Evolutionary conservation across 2,888 invertebrate genomes (phyloP).

Genomic region (Polyommatus icarus): DNA sequence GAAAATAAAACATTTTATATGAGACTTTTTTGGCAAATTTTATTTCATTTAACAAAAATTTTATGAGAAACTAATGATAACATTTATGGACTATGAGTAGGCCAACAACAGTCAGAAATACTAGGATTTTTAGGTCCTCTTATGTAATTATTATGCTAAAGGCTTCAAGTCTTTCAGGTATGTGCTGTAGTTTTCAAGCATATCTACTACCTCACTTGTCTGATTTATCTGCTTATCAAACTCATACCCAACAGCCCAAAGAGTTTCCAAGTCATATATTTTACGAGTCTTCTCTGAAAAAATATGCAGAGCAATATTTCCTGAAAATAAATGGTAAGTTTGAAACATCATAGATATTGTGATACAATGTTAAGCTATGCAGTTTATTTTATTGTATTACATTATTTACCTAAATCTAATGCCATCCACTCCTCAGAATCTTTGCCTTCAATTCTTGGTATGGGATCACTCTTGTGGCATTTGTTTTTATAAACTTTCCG

Average conservation of each 20-base stretch:
- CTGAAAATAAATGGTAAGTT: constrained; percentile 71
- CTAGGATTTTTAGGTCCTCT: not conserved
- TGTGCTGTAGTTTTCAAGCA: constrained; percentile 84
- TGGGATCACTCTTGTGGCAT: constrained; percentile 78
- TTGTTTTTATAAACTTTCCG: constrained; percentile 89
- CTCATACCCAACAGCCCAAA: constrained; percentile 93
- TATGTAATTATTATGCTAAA: constrained; percentile 57
- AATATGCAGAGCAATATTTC: constrained; percentile 95
- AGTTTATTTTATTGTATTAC: not conserved
- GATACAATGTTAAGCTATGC: not conserved
- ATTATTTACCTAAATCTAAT: constrained; percentile 88
- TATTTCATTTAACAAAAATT: constrained; percentile 42
- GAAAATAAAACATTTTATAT: constrained; percentile 80
- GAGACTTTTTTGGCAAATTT: constrained; percentile 69
- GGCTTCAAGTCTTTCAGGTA: constrained; percentile 84
- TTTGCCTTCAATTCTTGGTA: constrained; percentile 90
- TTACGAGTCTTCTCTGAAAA: constrained; percentile 86
- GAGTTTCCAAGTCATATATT: constrained; percentile 91
- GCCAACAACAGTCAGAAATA: not conserved
- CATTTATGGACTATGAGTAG: not conserved
- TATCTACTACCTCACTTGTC: constrained; percentile 81
- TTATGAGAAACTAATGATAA: constrained; percentile 11
- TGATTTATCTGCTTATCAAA: constrained; percentile 86
- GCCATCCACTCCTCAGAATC: constrained; percentile 92
- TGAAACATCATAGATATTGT: constrained; percentile 21